phyloP scores from a whole-genome alignment of 2,797 vertebrate species.

The Dendrocincla fuliginosa region DNA sequence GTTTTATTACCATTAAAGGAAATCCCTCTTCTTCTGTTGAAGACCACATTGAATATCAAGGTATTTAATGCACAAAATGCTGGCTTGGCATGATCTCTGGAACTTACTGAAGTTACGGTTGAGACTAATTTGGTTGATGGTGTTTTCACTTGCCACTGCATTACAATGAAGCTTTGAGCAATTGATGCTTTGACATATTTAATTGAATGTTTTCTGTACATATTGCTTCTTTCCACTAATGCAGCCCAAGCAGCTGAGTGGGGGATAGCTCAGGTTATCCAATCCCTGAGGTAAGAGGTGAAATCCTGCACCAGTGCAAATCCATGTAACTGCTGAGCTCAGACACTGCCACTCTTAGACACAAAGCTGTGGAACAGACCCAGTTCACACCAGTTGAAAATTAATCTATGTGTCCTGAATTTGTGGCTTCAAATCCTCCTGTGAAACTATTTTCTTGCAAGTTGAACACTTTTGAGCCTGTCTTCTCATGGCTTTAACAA shows the following conservation, averaged over 20 bases:
- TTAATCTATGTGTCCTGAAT: background rate
- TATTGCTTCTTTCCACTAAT: background rate
- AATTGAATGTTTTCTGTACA: background rate
- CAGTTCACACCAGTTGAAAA: background rate
- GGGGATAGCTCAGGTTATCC: background rate
- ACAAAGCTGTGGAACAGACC: background rate
- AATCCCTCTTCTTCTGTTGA: constrained; percentile 84
- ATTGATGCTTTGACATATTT: background rate
- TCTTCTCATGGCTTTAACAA: background rate
- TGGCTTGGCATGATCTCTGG: background rate
- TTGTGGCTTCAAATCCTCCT: background rate
- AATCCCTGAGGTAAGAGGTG: background rate
- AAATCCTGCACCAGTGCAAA: background rate
- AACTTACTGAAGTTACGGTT: background rate
- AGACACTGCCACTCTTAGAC: background rate
- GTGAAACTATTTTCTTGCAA: background rate
- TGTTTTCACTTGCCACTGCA: background rate
- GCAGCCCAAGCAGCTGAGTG: background rate
- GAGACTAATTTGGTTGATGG: background rate
- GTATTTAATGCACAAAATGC: constrained; percentile 71
- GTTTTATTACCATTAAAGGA: constrained; percentile 91
- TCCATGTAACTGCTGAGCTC: background rate
- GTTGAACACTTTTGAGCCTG: background rate
- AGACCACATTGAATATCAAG: constrained; percentile 90
- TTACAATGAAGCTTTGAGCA: background rate